Conservation (phyloP, 2,797 vertebrate genomes). For the Macropus fuliginosus region DNA sequence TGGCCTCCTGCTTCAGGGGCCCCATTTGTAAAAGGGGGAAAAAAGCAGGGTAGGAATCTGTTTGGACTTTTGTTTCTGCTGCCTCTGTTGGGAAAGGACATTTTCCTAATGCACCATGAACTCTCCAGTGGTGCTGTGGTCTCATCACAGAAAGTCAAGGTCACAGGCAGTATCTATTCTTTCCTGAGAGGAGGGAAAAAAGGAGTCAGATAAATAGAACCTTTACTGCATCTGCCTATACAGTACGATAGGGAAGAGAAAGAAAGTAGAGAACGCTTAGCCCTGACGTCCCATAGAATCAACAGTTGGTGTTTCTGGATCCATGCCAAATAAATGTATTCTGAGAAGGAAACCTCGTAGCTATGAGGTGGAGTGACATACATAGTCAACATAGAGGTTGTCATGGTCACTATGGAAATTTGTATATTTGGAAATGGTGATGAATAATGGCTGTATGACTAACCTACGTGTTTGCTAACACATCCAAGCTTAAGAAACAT, state of each 20-base stretch:
- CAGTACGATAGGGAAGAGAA: not conserved
- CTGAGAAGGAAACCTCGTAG: not conserved
- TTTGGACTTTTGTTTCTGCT: not conserved
- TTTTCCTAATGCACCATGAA: not conserved
- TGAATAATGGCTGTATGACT: not conserved
- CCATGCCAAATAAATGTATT: not conserved
- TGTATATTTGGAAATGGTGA: not conserved
- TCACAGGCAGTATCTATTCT: not conserved
- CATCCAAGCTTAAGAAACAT: not conserved
- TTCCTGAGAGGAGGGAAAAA: not conserved
- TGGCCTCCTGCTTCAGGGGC: not conserved
- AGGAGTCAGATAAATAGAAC: not conserved
- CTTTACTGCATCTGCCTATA: not conserved
- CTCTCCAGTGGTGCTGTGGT: not conserved
- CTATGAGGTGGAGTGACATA: not conserved
- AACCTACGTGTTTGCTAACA: not conserved
- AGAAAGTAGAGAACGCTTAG: not conserved
- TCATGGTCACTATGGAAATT: not conserved
- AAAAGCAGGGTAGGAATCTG: not conserved
- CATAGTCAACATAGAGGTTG: not conserved
- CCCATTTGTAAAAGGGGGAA: not conserved
- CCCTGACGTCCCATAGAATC: not conserved
- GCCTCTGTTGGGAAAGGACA: not conserved
- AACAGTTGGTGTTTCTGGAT: not conserved
- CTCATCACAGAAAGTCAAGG: not conserved